Base-by-base conservation (phyloP, 2,888 invertebrate genomes). In the Sinelater perroti region DNA sequence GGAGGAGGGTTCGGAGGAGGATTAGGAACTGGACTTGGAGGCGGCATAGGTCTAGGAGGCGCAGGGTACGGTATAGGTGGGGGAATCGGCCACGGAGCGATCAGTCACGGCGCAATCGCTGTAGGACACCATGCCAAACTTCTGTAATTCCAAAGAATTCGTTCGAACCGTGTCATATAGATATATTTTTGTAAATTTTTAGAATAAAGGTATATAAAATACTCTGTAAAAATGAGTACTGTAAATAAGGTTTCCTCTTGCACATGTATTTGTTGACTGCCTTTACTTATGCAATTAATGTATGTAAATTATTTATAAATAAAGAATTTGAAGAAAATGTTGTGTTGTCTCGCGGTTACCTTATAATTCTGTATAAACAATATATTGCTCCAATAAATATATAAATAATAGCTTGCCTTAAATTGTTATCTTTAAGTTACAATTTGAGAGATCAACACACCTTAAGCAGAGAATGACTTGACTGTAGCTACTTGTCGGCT, bases 1-100 rank as follows among this genome's bases (percentile, higher is more conserved):
- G 61, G 56, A 24, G 35, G 38, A 8, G 67, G 64, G 21, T n/a
- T 57, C 10, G 68, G 61, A 31, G 60, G 62, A 8, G 66, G 64
- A 38, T 31, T 50, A 38, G 64, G 63, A 50, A 14, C 17, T 20
- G 46, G 46, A 31, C 16, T 18, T 5, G 46, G 46, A 18, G 10
- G 36, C 42, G 63, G 57, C 17, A 35, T 20, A 38, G 50, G 56
- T 35, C 31, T 30, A 13, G 50, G 49, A 20, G 62, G 10, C 62
- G 63, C 24, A 42, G 63, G 60, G 47, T n/a, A n/a, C n/a, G n/a
- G n/a, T n/a, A 18, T 33, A 33, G 60, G 57, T 24, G 8, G 31
- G 28, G 57, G 59, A 56, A 28, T 51, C 1, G 60, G 64, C 14
- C 54, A 49, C 28, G 60, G 54, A 16, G 47, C 56, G n/a, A 8